Evolutionary conservation across 2,113 vertebrate genomes (phyloP).

Genomic region (Smithornis capensis): DNA sequence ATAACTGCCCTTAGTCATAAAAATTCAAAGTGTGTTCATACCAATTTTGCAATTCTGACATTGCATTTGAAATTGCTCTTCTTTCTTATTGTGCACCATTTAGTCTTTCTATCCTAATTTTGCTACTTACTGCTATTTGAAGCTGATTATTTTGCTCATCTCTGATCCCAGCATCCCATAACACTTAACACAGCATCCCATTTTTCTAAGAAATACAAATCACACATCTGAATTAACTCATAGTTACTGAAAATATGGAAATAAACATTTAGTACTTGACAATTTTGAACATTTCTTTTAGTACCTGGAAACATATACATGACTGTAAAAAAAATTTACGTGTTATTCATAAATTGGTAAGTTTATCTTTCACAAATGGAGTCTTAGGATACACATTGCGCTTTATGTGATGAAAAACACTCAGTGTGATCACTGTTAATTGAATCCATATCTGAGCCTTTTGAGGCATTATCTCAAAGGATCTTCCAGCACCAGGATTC

Average conservation of each 20-base stretch:
- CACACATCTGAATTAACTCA: neutral
- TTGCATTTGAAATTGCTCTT: neutral
- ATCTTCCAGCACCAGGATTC: neutral
- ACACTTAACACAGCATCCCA: neutral
- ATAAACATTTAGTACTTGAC: neutral
- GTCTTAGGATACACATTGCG: neutral
- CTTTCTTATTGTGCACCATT: neutral
- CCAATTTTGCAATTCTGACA: neutral
- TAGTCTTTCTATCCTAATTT: neutral
- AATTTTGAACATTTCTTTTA: neutral
- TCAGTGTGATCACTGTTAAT: neutral
- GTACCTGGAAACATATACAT: neutral
- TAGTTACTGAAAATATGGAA: neutral
- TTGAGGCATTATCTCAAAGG: neutral
- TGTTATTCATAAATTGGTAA: neutral
- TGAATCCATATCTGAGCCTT: neutral
- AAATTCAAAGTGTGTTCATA: neutral
- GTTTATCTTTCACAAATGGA: neutral
- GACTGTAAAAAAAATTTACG: neutral
- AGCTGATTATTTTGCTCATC: neutral
- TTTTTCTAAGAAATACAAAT: neutral
- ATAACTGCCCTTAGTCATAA: neutral
- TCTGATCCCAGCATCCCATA: neutral
- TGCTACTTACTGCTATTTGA: neutral
- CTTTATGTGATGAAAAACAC: fast-evolving